phyloP scores from a whole-genome alignment of 2,797 vertebrate species.

The Sebastes taczanowskii region DNA sequence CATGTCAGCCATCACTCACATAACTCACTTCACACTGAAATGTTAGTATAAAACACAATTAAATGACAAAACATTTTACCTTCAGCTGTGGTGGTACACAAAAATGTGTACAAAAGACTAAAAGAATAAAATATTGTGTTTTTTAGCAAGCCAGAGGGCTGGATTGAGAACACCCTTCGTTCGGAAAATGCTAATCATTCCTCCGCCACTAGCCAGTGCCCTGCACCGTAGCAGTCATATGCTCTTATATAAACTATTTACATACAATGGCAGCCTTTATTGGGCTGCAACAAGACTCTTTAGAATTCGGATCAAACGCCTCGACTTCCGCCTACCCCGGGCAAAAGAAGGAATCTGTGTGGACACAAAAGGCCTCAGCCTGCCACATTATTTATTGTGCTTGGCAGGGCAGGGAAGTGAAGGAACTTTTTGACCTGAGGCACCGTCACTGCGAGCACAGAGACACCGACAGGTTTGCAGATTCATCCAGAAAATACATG shows the following conservation, averaged over 20 bases:
- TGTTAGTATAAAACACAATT: constrained; percentile 58
- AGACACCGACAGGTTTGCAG: constrained; percentile 38
- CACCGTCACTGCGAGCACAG: constrained; percentile 41
- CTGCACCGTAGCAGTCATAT: constrained; percentile 94
- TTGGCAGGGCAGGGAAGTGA: constrained; percentile 73
- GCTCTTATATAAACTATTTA: constrained; percentile 95
- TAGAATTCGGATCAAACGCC: constrained; percentile 97
- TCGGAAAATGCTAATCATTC: constrained; percentile 86
- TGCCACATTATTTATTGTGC: constrained; percentile 85
- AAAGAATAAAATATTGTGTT: constrained; percentile 68
- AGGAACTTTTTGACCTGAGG: constrained; percentile 76
- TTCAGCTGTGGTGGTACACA: constrained; percentile 85
- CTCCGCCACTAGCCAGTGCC: constrained; percentile 86
- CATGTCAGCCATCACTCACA: constrained; percentile 23
- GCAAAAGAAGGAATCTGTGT: constrained; percentile 89
- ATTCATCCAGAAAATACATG: constrained; percentile 37
- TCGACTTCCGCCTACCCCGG: constrained; percentile 94
- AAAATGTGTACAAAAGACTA: constrained; percentile 82
- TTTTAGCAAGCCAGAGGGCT: constrained; percentile 69
- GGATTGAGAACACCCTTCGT: constrained; percentile 76
- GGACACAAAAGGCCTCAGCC: constrained; percentile 85
- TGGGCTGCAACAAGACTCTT: constrained; percentile 92
- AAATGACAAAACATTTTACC: constrained; percentile 78
- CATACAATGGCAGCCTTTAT: constrained; percentile 95
- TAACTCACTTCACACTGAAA: neutral